Conservation (phyloP, 2,888 invertebrate genomes). For the Synanthedon formicaeformis region DNA sequence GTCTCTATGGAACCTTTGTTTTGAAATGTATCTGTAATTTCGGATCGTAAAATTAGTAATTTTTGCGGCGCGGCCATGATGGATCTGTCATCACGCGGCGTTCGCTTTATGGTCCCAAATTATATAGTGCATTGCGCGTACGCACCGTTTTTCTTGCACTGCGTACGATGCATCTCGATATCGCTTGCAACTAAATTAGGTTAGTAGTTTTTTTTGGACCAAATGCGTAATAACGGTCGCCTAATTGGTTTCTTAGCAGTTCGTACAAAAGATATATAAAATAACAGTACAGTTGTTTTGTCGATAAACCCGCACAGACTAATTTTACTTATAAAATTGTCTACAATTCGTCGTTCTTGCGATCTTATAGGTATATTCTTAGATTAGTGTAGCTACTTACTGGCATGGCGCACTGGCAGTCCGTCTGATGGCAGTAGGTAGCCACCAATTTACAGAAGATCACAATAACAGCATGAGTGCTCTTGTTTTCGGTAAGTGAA, state of each 20-base stretch:
- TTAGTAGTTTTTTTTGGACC: background rate
- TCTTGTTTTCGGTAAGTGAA: no score
- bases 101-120: constrained; percentile 39
- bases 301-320: no score
- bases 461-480: no score
- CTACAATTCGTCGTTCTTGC: no score
- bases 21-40: constrained; percentile 24
- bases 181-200: background rate
- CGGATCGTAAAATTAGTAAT: constrained; percentile 36
- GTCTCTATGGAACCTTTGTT: background rate
- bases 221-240: background rate
- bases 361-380: no score
- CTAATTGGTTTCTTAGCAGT: background rate
- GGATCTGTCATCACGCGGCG: constrained; percentile 42
- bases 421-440: no score
- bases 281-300: no score
- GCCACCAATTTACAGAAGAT: no score
- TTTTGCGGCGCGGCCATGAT: constrained; percentile 21
- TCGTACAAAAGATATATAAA: no score
- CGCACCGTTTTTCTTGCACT: constrained; percentile 26
- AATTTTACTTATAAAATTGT: no score
- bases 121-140: constrained; percentile 21
- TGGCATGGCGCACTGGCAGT: no score
- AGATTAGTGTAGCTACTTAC: no score
- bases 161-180: constrained; percentile 6